Percentiles rank a stretch among this genome's conserved stretches.
These are phyloP conservation scores for Pseudoatta argentina DNA, from an alignment of 1,140 invertebrate genomes.

Conservation along the genomic window DNA sequence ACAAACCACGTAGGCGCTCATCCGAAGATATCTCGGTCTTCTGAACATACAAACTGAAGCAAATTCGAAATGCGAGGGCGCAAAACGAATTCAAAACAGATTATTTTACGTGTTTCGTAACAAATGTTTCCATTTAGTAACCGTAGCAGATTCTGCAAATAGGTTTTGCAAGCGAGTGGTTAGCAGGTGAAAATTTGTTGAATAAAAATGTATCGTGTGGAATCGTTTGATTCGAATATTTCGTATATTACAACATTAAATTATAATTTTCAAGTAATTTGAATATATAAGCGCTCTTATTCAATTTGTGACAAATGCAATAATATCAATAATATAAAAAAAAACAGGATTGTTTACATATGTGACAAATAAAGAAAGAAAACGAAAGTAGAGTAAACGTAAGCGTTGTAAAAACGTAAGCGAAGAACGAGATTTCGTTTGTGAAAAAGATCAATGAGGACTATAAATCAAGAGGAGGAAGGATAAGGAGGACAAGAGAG, in stretches of 20 bases:
- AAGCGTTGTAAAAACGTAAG: not conserved
- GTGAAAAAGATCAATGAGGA: slow-evolving; percentile 27
- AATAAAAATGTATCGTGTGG: not conserved
- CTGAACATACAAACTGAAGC: not conserved
- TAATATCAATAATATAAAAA: not conserved
- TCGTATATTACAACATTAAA: not conserved
- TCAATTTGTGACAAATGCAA: not conserved
- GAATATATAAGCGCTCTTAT: not conserved
- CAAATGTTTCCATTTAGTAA: slow-evolving; percentile 9
- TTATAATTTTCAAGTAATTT: not conserved
- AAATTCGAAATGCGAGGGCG: not conserved
- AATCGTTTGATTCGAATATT: not conserved
- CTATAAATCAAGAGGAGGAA: not conserved
- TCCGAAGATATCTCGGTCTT: slow-evolving; percentile 1
- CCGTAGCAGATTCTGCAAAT: not conserved
- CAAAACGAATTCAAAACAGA: slow-evolving; percentile 20
- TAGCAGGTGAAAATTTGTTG: not conserved
- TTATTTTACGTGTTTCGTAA: slow-evolving; percentile 1
- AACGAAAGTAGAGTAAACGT: not conserved
- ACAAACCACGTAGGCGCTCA: slow-evolving; percentile 4
- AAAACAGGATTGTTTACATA: slow-evolving; percentile 38
- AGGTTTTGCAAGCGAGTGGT: not conserved
- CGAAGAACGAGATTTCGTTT: slow-evolving; percentile 29
- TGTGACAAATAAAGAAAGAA: slow-evolving; percentile 30
- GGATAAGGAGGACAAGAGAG: not conserved